Evolutionary conservation across 2,113 vertebrate species (phyloP), one percentile per base, ranked within the genome.

Genomic region (Menura novaehollandiae): DNA sequence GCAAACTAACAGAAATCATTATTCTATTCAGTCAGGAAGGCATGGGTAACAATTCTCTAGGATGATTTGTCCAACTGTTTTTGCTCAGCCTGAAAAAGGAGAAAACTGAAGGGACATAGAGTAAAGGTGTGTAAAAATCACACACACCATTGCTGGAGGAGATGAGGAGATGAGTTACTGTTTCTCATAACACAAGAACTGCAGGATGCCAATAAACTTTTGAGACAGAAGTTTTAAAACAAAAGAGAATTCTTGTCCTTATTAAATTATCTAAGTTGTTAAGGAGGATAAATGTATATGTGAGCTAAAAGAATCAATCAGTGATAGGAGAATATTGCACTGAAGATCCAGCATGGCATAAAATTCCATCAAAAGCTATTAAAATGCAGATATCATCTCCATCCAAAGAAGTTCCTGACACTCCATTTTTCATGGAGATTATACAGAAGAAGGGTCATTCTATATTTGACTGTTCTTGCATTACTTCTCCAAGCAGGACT

Each of bases 321-420:
- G 35, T 13, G 32, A 59, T 27, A 86, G 32, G 9, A 91, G 56
- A 92, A 51, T 51, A 89, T 33, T 85, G 44, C 41, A 39, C 49
- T 64, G 49, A 88, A 79, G 75, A 81, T 21, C 47, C 39, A 84
- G 28, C 60, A 53, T 9, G 32, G 83, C 59, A 89, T 47, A 77
- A 86, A 95, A 91, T 59, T 56, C 76, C 59, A 86, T 77, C 55
- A 79, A 74, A 91, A 88, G 68, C 73, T 84, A 71, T 71, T 95
- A 81, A 90, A 95, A 91, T 78, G 59, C 35, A 93, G 79, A 75
- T 55, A 51, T 28, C 52, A 37, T 67, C 56, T 90, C 63, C 76
- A 91, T 23, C 91, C 60, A 74, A 26, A 93, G 82, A 91, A 47
- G 80, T 41, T 47, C 47, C 56, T 92, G 95, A 85, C 76, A 72